Percentiles rank a stretch among this genome's conserved stretches.
phyloP scores from a whole-genome alignment of 1,140 invertebrate species.

The Paraescarpia echinospica region DNA sequence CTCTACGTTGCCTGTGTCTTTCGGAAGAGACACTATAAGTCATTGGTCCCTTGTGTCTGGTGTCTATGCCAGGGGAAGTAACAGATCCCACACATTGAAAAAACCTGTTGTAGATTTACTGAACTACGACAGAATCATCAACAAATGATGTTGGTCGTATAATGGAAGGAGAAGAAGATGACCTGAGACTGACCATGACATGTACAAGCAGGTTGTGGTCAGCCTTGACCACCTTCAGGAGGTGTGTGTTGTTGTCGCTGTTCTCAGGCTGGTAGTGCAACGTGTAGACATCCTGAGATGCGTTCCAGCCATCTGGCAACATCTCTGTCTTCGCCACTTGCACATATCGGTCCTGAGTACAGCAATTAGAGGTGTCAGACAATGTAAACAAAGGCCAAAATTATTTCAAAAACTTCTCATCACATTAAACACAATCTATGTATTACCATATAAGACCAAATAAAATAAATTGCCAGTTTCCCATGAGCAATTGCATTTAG shows the following conservation, averaged over 20 bases:
- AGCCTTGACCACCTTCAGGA: background rate
- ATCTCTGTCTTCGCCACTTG: background rate
- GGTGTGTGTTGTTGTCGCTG: background rate
- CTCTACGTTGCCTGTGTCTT: too few species aligned
- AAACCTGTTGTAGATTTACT: too few species aligned
- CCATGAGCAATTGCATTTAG: too few species aligned
- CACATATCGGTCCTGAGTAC: background rate
- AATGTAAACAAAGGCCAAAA: background rate
- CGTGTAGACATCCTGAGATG: background rate
- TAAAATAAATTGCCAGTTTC: too few species aligned
- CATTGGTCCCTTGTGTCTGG: too few species aligned
- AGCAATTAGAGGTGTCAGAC: background rate
- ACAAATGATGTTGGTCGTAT: too few species aligned
- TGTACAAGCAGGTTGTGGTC: background rate
- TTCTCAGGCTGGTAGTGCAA: background rate
- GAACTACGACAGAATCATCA: too few species aligned
- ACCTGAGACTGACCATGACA: background rate
- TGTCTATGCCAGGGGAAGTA: too few species aligned
- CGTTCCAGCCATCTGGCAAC: slow-evolving; percentile 9
- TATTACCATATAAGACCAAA: too few species aligned
- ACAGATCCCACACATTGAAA: too few species aligned
- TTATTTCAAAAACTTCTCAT: background rate
- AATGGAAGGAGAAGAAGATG: too few species aligned
- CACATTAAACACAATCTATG: background rate
- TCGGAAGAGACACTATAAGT: too few species aligned